Evolutionary conservation across 1,140 invertebrate genomes (phyloP).

Genomic region (Diachasmimorpha longicaudata): DNA sequence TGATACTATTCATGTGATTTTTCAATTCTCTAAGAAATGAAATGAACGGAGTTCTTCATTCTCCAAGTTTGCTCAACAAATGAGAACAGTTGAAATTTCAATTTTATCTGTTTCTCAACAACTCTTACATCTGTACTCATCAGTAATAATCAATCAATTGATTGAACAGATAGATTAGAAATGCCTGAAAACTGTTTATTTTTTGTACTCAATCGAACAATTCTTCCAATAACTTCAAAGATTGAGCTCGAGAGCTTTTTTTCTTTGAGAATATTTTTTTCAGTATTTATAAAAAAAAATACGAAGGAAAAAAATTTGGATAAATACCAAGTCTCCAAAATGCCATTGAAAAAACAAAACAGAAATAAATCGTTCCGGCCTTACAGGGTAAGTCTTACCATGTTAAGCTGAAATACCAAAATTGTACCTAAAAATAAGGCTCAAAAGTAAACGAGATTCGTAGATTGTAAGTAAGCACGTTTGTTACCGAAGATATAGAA

Average conservation of each 20-base stretch:
- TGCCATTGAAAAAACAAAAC: neutral
- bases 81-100: neutral
- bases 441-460: neutral
- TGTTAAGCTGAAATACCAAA: neutral
- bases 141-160: neutral
- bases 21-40: neutral
- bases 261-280: neutral
- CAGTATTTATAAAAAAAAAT: neutral
- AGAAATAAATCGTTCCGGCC: neutral
- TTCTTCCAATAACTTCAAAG: neutral
- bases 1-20: conserved; percentile 12
- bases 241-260: neutral
- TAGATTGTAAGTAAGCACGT: neutral
- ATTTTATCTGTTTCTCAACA: neutral
- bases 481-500: neutral
- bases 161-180: neutral
- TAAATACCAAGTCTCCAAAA: neutral
- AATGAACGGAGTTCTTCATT: neutral
- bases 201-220: neutral
- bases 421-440: neutral
- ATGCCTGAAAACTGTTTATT: neutral
- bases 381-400: neutral
- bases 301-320: neutral
- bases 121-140: neutral
- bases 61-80: neutral